Evolutionary conservation across 2,797 vertebrate species (phyloP), one percentile per base, ranked within the genome.

Genomic region (Sebastes steindachneri): DNA sequence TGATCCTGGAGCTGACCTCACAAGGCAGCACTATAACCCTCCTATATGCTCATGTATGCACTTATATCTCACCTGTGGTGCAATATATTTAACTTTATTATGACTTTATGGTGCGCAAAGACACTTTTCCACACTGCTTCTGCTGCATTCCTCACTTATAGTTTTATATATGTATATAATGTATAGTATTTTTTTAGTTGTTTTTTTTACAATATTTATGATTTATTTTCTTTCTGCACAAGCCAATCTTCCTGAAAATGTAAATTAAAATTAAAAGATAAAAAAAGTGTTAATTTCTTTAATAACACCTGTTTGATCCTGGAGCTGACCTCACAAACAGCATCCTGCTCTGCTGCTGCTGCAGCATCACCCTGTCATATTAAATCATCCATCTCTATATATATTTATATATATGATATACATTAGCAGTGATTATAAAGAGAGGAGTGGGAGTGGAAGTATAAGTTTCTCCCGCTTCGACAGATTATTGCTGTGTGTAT

Each of bases 261-360:
- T 41, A 3, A 14, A 41, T 41, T 14, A 41, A 41, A 41, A 41
- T 41, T 15, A 41, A 41, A 41, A 41, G 37, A 48, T 48, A 48
- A 48, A 48, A 48, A 48, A 17, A 19, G 45, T 19, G 12, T 41
- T 41, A 0, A 41, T 62, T 62, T 9, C 29, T 62, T 10, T 7
- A 41, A 31, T 31, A 33, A 62, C 59, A 62, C 28, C 59, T 62
- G 59, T 62, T 33, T 62, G 88, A 92, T 84, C 80, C 79, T 1
- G 11, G 29, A 57, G 73, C 68, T 69, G 88, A 88, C 81, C 79
- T 60, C 73, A 5, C 67, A 31, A 54, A n/a, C 77, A 60, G 64
- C 66, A 70, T 33, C 78, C 21, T n/a, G 64, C 35, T 37, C 67
- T 28, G 35, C 64, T 8, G 33, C 28, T 55, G 69, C 77, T 28